Base-by-base conservation (phyloP, 37 sponge, comb jelly and placozoan genomes). In the Cladorhizidae sp. region DNA sequence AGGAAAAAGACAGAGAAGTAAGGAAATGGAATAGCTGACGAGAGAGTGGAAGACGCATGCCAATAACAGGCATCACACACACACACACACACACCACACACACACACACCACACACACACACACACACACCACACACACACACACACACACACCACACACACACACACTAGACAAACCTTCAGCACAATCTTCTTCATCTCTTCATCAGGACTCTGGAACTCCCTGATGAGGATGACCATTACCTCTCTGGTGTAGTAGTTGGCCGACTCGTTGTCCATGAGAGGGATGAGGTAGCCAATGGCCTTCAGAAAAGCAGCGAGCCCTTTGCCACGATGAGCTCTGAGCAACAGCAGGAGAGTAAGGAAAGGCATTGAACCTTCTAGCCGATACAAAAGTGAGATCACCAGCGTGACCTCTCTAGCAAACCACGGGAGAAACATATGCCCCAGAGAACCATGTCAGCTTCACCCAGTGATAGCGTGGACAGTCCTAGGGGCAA, bases 101-200 rank as follows among this genome's bases (percentile, higher is more conserved):
- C n/a, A n/a, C n/a, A n/a, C n/a, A n/a, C n/a, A n/a, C n/a, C n/a
- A n/a, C n/a, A n/a, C n/a, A n/a, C n/a, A n/a, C n/a, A n/a, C n/a
- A n/a, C n/a, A n/a, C n/a, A n/a, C n/a, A n/a, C n/a, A n/a, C n/a
- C n/a, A n/a, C n/a, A n/a, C n/a, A n/a, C n/a, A n/a, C n/a, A n/a
- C n/a, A n/a, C n/a, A n/a, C n/a, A n/a, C n/a, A n/a, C n/a, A n/a
- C n/a, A n/a, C n/a, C n/a, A n/a, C n/a, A n/a, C n/a, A n/a, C n/a
- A 12, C 55, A 11, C 64, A 67, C 14, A 23, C 50, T 11, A 23
- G 14, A 14, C 72, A 43, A 25, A 95, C 99, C 86, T 98, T 98
- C 71, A 98, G 64, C 67, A 98, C 99, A 75, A 98, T 98, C 79
- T 98, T 98, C 94, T 98, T 98, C 93, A 95, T 98, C 70, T 98